Base-by-base conservation (phyloP, 1,140 invertebrate genomes). In the Oryzaephilus surinamensis region DNA sequence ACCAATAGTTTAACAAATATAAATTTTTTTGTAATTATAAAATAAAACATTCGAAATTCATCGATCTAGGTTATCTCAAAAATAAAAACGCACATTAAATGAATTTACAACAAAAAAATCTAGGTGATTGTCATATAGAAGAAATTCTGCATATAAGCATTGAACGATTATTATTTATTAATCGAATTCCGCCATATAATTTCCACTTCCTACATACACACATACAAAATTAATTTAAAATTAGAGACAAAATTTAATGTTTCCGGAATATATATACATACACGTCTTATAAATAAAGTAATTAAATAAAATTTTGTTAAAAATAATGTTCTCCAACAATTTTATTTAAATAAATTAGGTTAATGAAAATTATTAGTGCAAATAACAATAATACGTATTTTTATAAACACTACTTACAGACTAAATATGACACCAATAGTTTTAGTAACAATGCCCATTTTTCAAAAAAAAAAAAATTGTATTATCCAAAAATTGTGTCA, bases 361-460 rank as follows among this genome's bases (percentile, higher is more conserved):
- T 38, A 38, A 35, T 35, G 6, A 16, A 19, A 13, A 21, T 21
- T 13, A 38, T 17, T 28, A 20, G 36, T 31, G 36, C 36, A 16
- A 19, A 12, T 30, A 27, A 38, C 17, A 38, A 38, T 13, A 19
- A 17, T 30, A 12, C 28, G 14, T 8, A 30, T 30, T 37, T 38
- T n/a, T 13, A 21, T 2, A 15, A 16, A 19, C 14, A 13, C 6
- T 47, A 79, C 77, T 79, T 65, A 81, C 77, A 81, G 75, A 65
- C 73, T 76, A 69, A 77, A 81, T 55, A 81, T 69, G 51, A 79
- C 75, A 58, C 77, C 76, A 44, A 78, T 71, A 35, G 76, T 76
- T 59, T 79, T 81, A 33, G 76, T 77, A 48, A 80, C 72, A 55
- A 78, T 73, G 45, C 77, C 76, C 74, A 79, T 77, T 51, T 58